Conservation (phyloP, 1,140 invertebrate genomes). For the Drosophila rhopaloa region DNA sequence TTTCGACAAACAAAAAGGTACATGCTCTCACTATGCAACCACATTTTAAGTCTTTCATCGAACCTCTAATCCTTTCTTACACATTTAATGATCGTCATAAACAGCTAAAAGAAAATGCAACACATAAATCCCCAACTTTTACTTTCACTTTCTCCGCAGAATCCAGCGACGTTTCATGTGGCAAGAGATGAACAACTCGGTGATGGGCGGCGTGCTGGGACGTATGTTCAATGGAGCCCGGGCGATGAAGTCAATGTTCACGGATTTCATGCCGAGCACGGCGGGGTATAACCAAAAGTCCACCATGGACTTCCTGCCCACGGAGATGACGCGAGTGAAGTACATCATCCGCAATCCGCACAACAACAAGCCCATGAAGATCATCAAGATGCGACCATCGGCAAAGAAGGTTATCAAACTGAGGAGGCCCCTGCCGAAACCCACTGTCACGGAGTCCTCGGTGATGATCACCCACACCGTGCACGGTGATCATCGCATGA, state of each 20-base stretch:
- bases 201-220: slow-evolving; percentile 68
- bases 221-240: slow-evolving; percentile 67
- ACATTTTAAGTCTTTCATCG: not conserved
- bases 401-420: slow-evolving; percentile 74
- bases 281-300: slow-evolving; percentile 37
- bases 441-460: slow-evolving; percentile 46
- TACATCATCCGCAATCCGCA: slow-evolving; percentile 77
- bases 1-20: no score
- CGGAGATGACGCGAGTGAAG: slow-evolving; percentile 73
- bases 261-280: slow-evolving; percentile 62
- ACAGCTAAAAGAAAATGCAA: not conserved
- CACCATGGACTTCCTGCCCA: slow-evolving; percentile 67
- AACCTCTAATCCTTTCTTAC: not conserved
- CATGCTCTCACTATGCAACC: not conserved
- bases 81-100: not conserved
- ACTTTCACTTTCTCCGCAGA: slow-evolving; percentile 36
- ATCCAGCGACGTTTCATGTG: slow-evolving; percentile 81
- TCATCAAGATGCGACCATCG: slow-evolving; percentile 71
- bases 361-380: slow-evolving; percentile 74
- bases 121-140: not conserved
- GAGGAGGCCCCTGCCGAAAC: slow-evolving; percentile 48
- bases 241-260: slow-evolving; percentile 68
- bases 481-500: slow-evolving; percentile 29
- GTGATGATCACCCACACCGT: slow-evolving; percentile 35
- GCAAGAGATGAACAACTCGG: slow-evolving; percentile 76